A percentile compares a stretch with the other conserved stretches of the same genome.
These are phyloP conservation scores for Tortrix viridana DNA, from an alignment of 2,888 invertebrate genomes.

Conservation along the genomic window DNA sequence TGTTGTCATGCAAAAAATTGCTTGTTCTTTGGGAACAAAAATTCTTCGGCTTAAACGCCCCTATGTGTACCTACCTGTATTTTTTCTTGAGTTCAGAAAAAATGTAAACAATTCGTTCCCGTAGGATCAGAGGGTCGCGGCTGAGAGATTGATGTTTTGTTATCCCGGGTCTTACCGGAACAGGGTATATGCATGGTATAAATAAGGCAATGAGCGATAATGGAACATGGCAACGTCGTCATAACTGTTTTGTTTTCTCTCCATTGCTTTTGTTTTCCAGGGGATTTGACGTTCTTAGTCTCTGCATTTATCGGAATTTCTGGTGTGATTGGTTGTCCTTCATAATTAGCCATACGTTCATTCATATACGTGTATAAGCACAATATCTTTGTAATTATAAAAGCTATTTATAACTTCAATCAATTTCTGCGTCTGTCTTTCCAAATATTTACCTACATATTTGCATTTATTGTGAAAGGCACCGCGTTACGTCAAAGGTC, in stretches of 20 bases:
- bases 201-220: conserved; percentile 44
- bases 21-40: conserved; percentile 66
- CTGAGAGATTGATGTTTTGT: conserved; percentile 48
- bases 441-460: not conserved
- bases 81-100: conserved; percentile 63
- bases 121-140: conserved; percentile 45
- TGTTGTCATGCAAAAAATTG: conserved; percentile 66
- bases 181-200: conserved; percentile 46
- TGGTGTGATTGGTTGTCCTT: not conserved
- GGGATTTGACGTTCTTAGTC: conserved; percentile 12
- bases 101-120: conserved; percentile 76
- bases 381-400: too few species aligned
- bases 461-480: conserved; percentile 16
- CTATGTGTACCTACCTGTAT: conserved; percentile 60
- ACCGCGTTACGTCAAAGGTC: conserved; percentile 19
- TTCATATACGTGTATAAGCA: too few species aligned
- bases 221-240: conserved; percentile 1
- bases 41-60: conserved; percentile 59
- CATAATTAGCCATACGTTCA: not conserved
- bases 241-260: conserved; percentile 22
- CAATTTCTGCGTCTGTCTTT: too few species aligned
- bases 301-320: not conserved
- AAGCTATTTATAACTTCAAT: too few species aligned
- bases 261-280: conserved; percentile 13
- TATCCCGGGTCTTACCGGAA: conserved; percentile 47